A percentile compares a stretch with the other conserved stretches of the same genome.
These are phyloP conservation scores for Atethmia centrago DNA, from an alignment of 2,888 invertebrate genomes.

Conservation along the genomic window DNA sequence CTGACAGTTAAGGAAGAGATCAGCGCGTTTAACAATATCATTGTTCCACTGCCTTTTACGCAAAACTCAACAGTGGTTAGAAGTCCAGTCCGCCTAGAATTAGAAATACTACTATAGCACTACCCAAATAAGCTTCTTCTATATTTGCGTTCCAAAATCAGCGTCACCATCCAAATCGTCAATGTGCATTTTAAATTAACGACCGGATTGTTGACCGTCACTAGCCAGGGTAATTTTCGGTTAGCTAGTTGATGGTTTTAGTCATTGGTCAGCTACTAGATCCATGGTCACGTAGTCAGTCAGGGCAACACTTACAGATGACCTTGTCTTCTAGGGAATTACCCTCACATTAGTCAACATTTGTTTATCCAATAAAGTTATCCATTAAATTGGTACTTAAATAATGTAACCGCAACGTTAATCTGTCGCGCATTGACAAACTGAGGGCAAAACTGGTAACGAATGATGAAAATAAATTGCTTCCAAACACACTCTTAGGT, in stretches of 20 bases:
- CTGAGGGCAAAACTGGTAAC: background rate
- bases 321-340: background rate
- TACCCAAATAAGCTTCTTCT: background rate
- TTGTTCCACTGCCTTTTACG: background rate
- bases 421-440: conserved; percentile 8
- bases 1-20: background rate
- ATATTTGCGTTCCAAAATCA: background rate
- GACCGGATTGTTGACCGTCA: background rate
- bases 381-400: too few species aligned
- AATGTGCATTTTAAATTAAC: background rate
- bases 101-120: too few species aligned
- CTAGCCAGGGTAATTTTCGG: background rate
- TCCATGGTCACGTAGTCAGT: background rate
- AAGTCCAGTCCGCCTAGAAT: background rate
- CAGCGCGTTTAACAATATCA: background rate
- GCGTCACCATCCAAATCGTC: background rate
- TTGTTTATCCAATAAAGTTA: background rate
- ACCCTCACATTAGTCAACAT: background rate
- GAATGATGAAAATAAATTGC: conserved; percentile 25
- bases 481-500: background rate
- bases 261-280: background rate
- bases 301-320: background rate
- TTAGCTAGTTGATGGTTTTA: background rate
- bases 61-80: background rate
- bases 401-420: background rate